These are phyloP conservation scores for Thumatha senex DNA, from an alignment of 2,888 invertebrate species.

Conservation along the genomic window DNA sequence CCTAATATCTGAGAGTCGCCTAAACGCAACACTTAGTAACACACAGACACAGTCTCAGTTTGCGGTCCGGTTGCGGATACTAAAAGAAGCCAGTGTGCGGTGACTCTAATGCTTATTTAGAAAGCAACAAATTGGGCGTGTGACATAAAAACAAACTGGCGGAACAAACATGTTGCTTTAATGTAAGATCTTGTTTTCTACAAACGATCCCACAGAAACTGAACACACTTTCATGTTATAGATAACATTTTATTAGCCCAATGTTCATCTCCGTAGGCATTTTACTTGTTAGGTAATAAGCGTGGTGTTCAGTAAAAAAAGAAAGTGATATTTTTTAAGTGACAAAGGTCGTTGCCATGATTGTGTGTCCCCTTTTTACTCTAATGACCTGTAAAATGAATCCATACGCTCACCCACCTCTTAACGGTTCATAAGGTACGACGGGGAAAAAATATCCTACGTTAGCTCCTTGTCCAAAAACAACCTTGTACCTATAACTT, in stretches of 20 bases:
- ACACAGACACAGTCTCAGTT: too few relatives aligned
- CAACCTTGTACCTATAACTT: too few relatives aligned
- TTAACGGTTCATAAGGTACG: slow-evolving; percentile 57
- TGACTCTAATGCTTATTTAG: background rate
- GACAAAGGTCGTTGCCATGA: slow-evolving; percentile 45
- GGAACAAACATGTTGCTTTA: slow-evolving; percentile 4
- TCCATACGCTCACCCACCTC: slow-evolving; percentile 50
- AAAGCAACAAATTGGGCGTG: background rate
- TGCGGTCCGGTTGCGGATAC: too few relatives aligned
- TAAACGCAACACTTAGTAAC: too few relatives aligned
- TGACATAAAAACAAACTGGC: slow-evolving; percentile 1
- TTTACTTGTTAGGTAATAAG: slow-evolving; percentile 20
- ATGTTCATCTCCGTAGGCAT: slow-evolving; percentile 15
- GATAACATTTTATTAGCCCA: slow-evolving; percentile 3
- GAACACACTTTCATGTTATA: slow-evolving; percentile 3
- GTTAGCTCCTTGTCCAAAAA: too few relatives aligned
- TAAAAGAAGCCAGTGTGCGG: too few relatives aligned
- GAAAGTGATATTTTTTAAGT: slow-evolving; percentile 36
- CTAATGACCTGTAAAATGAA: slow-evolving; percentile 75
- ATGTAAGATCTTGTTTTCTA: slow-evolving; percentile 4
- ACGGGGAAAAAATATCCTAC: slow-evolving; percentile 44
- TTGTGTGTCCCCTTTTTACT: slow-evolving; percentile 67
- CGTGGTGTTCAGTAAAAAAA: slow-evolving; percentile 31
- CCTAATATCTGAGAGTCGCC: too few relatives aligned
- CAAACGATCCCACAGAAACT: slow-evolving; percentile 3